A percentile compares a stretch with the other conserved stretches of the same genome.
phyloP scores from a whole-genome alignment of 2,113 vertebrate genomes.

The Erythrolamprus reginae region DNA sequence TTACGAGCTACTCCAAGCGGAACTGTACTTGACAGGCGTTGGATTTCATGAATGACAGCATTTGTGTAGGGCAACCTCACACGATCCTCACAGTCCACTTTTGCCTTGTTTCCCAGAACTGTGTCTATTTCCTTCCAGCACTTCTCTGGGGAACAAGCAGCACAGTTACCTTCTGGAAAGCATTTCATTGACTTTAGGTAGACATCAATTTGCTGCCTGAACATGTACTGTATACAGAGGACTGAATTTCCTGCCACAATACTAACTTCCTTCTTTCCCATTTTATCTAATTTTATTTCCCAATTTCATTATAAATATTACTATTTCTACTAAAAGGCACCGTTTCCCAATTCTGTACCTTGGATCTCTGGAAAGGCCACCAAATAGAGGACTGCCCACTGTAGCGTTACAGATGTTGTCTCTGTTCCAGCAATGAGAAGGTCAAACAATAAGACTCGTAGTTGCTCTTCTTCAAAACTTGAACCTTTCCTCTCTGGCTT shows the following conservation, averaged over 20 bases:
- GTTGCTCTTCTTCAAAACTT: conserved; percentile 20
- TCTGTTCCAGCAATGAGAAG: conserved; percentile 21
- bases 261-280: background rate
- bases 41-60: conserved; percentile 66
- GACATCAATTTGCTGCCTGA: background rate
- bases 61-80: conserved; percentile 15
- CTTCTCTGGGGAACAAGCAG: conserved; percentile 4
- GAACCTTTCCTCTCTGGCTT: background rate
- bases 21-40: conserved; percentile 58
- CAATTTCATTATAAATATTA: background rate
- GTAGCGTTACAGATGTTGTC: background rate
- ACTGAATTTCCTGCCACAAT: background rate
- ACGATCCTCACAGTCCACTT: conserved; percentile 7
- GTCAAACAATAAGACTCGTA: background rate
- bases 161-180: background rate
- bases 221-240: background rate
- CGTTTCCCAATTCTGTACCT: background rate
- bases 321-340: background rate
- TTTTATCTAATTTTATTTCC: background rate
- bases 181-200: background rate
- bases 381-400: conserved; percentile 10
- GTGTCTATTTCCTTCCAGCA: conserved; percentile 17
- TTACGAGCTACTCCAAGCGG: conserved; percentile 54
- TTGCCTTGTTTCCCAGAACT: background rate
- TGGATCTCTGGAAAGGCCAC: conserved; percentile 12